Evolutionary conservation across 64 coral and sea anemone species (phyloP).

Genomic region (Cladopsammia gracilis): DNA sequence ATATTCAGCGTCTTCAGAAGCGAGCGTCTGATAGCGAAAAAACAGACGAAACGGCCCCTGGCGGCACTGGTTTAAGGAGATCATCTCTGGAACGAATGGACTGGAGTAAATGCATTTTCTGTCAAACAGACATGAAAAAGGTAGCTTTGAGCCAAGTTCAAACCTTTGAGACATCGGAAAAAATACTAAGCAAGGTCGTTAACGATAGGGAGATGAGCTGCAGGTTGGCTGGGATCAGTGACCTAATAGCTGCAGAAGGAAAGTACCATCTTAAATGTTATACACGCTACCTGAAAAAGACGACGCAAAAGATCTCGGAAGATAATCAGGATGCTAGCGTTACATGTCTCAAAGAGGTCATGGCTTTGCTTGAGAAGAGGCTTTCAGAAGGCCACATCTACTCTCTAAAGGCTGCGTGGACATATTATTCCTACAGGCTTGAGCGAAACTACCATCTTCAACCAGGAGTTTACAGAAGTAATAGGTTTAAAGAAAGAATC

Average conservation of each 20-base stretch:
- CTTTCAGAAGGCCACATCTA: slow-evolving; percentile 51
- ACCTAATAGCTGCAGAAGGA: slow-evolving; percentile 25
- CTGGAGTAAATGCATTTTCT: slow-evolving; percentile 37
- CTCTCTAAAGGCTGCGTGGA: slow-evolving; percentile 58
- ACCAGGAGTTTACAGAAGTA: slow-evolving; percentile 50
- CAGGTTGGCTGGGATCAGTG: neutral
- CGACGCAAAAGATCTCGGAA: neutral
- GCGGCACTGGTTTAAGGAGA: slow-evolving; percentile 24
- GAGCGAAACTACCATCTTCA: slow-evolving; percentile 35
- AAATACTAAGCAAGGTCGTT: slow-evolving; percentile 22
- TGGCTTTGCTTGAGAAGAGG: slow-evolving; percentile 25
- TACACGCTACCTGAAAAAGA: neutral
- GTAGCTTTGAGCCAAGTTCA: slow-evolving; percentile 18
- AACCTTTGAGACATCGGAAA: slow-evolving; percentile 32
- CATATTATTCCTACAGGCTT: slow-evolving; percentile 36
- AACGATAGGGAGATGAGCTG: slow-evolving; percentile 5
- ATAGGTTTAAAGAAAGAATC: no score
- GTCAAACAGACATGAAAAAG: neutral
- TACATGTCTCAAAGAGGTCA: slow-evolving; percentile 29
- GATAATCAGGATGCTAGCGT: neutral
- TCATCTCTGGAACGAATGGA: slow-evolving; percentile 39
- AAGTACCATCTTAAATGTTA: slow-evolving; percentile 34
- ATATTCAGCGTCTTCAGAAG: slow-evolving; percentile 61
- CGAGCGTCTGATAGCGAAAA: neutral
- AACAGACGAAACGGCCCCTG: no score